These are phyloP conservation scores for Euwallacea fornicatus DNA, from an alignment of 1,140 invertebrate species.

Conservation along the genomic window DNA sequence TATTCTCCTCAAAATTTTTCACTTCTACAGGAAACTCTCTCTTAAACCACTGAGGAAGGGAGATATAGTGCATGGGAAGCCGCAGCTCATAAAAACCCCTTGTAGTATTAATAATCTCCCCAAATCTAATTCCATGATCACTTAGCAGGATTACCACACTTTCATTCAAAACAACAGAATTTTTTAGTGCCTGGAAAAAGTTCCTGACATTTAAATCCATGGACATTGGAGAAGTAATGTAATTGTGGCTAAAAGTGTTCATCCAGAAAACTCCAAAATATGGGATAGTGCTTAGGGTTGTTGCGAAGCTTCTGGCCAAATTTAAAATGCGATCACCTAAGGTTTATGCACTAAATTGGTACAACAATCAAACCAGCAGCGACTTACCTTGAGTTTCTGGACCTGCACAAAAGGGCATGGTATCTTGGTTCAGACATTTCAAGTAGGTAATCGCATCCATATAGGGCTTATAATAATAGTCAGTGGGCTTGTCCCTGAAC, in stretches of 20 bases:
- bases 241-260: constrained; percentile 68
- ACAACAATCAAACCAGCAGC: too few relatives aligned
- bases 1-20: constrained; percentile 66
- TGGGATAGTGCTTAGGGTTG: constrained; percentile 59
- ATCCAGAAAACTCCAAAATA: constrained; percentile 75
- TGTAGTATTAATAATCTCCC: constrained; percentile 68
- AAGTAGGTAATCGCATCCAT: constrained; percentile 63
- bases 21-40: constrained; percentile 59
- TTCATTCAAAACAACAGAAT: constrained; percentile 58
- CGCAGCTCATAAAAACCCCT: constrained; percentile 84
- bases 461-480: constrained; percentile 75
- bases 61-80: constrained; percentile 75
- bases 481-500: constrained; percentile 69
- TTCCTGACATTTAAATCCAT: constrained; percentile 59
- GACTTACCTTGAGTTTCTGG: constrained; percentile 49
- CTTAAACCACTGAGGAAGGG: constrained; percentile 69
- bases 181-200: constrained; percentile 56
- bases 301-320: constrained; percentile 63
- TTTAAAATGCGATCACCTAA: constrained; percentile 62
- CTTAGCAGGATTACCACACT: constrained; percentile 72
- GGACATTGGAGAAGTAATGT: constrained; percentile 60
- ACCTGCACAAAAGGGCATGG: constrained; percentile 59
- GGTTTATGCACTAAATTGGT: not conserved
- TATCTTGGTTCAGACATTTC: constrained; percentile 50
- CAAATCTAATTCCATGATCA: constrained; percentile 85